Conservation (phyloP, 2,113 vertebrate genomes). For the Rynchops niger region DNA sequence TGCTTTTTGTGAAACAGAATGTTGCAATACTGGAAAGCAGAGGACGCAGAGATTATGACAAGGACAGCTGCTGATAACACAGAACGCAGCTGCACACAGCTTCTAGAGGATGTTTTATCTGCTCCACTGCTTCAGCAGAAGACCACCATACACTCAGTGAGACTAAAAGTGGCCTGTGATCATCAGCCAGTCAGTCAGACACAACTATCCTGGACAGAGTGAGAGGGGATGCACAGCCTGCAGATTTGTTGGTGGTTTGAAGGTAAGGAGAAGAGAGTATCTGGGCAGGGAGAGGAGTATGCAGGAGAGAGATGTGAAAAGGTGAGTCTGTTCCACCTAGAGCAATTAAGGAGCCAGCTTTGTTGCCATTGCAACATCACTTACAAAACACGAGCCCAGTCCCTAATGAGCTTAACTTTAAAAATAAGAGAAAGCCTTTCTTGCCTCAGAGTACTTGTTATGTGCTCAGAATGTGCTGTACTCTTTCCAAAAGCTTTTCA, state of each 20-base stretch:
- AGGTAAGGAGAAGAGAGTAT: not conserved
- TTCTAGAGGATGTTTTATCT: not conserved
- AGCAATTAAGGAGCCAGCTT: not conserved
- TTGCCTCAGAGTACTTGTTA: conserved; percentile 40
- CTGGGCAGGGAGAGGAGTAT: not conserved
- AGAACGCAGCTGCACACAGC: not conserved
- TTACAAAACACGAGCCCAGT: conserved; percentile 28
- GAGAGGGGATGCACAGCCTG: not conserved
- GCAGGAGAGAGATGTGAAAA: not conserved
- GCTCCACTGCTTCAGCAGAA: not conserved
- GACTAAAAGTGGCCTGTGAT: not conserved
- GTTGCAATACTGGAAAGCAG: not conserved
- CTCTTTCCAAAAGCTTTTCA: conserved; percentile 63
- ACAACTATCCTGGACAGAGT: not conserved
- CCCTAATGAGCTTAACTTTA: conserved; percentile 58
- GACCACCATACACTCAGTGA: not conserved
- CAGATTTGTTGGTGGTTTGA: not conserved
- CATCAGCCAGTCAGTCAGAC: not conserved
- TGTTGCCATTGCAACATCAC: conserved; percentile 41
- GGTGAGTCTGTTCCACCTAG: not conserved
- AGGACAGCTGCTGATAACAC: not conserved
- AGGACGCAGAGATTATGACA: not conserved
- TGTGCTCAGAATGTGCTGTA: conserved; percentile 57
- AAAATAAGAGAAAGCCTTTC: conserved; percentile 37
- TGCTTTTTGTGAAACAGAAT: not conserved